Percentiles rank a stretch among this genome's conserved stretches.
Evolutionary conservation across 2,888 invertebrate genomes (phyloP).

Genomic region (Eristalis tenax): DNA sequence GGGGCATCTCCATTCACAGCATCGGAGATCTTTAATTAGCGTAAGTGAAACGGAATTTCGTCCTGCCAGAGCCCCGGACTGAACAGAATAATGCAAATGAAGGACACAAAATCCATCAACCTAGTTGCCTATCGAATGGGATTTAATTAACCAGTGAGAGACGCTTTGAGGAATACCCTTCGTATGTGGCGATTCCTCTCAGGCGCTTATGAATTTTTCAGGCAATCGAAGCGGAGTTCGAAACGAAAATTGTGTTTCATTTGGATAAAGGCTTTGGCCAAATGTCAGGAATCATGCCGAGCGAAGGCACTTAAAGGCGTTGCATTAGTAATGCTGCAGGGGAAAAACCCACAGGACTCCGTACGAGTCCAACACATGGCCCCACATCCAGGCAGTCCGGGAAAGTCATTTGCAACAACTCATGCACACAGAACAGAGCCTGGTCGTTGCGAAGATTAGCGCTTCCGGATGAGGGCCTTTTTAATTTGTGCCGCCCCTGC

Average conservation of each 20-base stretch:
- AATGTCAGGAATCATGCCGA: slow-evolving; percentile 1
- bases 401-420: slow-evolving; percentile 30
- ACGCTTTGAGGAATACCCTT: not conserved
- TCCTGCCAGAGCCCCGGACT: not conserved
- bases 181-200: not conserved
- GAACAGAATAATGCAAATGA: slow-evolving; percentile 18
- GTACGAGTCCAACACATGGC: not conserved
- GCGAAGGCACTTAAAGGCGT: slow-evolving; percentile 31
- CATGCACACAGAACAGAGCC: slow-evolving; percentile 22
- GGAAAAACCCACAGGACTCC: not conserved
- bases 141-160: slow-evolving; percentile 30
- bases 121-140: slow-evolving; percentile 1
- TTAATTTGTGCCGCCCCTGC: slow-evolving; percentile 1
- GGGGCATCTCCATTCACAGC: not conserved
- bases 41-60: slow-evolving; percentile 32
- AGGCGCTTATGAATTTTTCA: slow-evolving; percentile 4
- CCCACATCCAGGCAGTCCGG: not conserved
- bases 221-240: not conserved
- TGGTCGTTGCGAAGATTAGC: slow-evolving; percentile 4
- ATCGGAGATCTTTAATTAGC: slow-evolving; percentile 32
- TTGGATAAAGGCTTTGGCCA: not conserved
- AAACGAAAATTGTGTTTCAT: not conserved
- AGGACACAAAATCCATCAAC: not conserved
- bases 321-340: slow-evolving; percentile 33
- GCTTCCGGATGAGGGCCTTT: slow-evolving; percentile 23